Percentiles rank a stretch among this genome's conserved stretches.
phyloP scores from a whole-genome alignment of 2,113 vertebrate species.

The Galeopterus variegatus region DNA sequence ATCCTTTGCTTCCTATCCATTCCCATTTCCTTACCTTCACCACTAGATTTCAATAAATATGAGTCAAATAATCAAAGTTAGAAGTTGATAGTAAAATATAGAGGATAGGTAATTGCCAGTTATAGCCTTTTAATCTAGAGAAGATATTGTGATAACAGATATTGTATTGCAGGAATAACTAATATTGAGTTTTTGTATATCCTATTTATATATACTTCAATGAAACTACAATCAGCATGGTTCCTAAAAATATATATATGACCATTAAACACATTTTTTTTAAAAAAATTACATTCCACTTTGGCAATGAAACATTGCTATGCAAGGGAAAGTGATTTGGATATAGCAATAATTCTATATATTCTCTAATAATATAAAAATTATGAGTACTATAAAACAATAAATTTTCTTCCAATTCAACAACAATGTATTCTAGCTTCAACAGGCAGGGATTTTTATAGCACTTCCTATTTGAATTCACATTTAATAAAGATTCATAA shows the following conservation, averaged over 20 bases:
- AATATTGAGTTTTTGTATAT: background rate
- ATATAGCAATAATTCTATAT: background rate
- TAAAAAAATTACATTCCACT: background rate
- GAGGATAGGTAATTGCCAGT: background rate
- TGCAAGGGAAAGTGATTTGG: background rate
- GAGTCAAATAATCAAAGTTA: background rate
- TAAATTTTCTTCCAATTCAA: slow-evolving; percentile 20
- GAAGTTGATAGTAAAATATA: background rate
- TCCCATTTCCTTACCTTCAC: background rate
- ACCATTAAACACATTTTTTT: background rate
- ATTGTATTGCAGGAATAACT: background rate
- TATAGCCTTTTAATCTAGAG: background rate
- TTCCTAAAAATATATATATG: background rate
- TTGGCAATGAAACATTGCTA: background rate
- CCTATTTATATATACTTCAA: background rate
- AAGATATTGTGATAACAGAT: background rate
- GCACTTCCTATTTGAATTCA: background rate
- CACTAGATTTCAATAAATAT: background rate
- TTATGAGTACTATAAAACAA: background rate
- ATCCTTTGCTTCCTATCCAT: background rate
- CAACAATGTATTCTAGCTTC: background rate
- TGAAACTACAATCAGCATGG: background rate
- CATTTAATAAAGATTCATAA: background rate
- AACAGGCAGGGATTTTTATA: background rate
- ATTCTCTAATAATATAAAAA: slow-evolving; percentile 17